Evolutionary conservation across 2,888 invertebrate species (phyloP), one percentile per base, ranked within the genome.

Genomic region (Hesperia comma): DNA sequence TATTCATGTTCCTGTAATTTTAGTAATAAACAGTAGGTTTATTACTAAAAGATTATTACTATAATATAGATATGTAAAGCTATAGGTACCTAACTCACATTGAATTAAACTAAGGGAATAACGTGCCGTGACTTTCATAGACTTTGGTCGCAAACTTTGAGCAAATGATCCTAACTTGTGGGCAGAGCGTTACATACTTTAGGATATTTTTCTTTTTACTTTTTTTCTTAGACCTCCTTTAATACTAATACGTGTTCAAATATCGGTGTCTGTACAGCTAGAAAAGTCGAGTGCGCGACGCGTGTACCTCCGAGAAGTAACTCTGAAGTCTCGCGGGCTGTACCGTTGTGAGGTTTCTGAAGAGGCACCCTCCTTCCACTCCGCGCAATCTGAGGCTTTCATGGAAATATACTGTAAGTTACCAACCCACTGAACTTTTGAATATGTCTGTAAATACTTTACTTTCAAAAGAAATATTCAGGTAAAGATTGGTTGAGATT

Each of bases 281-380:
- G 93, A 94, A 70, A 95, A 94, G 80, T 95, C 95, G 5, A 94
- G 94, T 70, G 95, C 95, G 71, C 94, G 93, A 46, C 93, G 94
- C 21, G 95, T 95, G 8, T 94, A 95, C 72, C 91, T 96, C 68
- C 93, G 94, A 71, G 94, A 94, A 61, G 93, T 96, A 76, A 95
- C 94, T 71, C 91, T 96, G 71, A 94, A 94, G 82, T 95, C 96
- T 70, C 94, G 95, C 72, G 96, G 96, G 49, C 89, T 95, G 69
- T 96, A 95, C 87, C 94, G 95, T 69, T 96, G 96, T 80, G 96
- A 96, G 85, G 95, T 96, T 67, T 96, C 96, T 41, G 96, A 95
- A 70, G 96, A 96, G 85, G 96, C 96, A 63, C 96, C 96, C 40
- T 95, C 95, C 66, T 96, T 96, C 86, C 95, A 95, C 84, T 96